Evolutionary conservation across 2,797 vertebrate genomes (phyloP).

Genomic region (Helarctos malayanus): DNA sequence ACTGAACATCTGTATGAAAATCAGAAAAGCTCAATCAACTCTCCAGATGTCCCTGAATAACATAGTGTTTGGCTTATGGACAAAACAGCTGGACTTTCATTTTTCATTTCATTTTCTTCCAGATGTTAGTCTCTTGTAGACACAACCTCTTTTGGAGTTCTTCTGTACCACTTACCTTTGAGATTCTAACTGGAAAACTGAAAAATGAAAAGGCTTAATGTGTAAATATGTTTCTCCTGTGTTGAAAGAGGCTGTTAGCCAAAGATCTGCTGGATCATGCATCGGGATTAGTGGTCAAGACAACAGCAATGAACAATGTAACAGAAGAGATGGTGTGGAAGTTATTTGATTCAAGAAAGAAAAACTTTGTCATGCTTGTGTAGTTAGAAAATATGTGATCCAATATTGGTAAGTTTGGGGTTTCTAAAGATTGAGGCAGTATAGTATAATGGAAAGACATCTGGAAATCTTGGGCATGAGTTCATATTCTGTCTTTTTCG

Average conservation of each 20-base stretch:
- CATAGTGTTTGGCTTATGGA: slow-evolving; percentile 48
- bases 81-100: slow-evolving; percentile 64
- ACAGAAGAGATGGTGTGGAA: background rate
- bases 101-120: slow-evolving; percentile 70
- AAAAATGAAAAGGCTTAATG: background rate
- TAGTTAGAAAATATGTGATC: background rate
- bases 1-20: slow-evolving; percentile 70
- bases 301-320: background rate
- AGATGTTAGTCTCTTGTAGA: slow-evolving; percentile 26
- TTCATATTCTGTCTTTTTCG: background rate
- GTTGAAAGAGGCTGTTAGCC: background rate
- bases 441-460: background rate
- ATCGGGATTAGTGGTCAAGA: background rate
- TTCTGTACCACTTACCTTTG: slow-evolving; percentile 52
- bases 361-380: background rate
- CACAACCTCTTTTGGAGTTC: background rate
- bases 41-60: slow-evolving; percentile 72
- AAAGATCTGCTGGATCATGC: background rate
- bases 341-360: background rate
- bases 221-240: background rate
- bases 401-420: background rate
- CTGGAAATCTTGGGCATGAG: background rate
- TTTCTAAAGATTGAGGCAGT: background rate
- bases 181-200: slow-evolving; percentile 17
- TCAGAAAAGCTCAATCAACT: slow-evolving; percentile 62